Evolutionary conservation across 35 echinoderm and acorn worm species (phyloP), one percentile per base, ranked within the genome.

Genomic region (Amphiura filiformis): DNA sequence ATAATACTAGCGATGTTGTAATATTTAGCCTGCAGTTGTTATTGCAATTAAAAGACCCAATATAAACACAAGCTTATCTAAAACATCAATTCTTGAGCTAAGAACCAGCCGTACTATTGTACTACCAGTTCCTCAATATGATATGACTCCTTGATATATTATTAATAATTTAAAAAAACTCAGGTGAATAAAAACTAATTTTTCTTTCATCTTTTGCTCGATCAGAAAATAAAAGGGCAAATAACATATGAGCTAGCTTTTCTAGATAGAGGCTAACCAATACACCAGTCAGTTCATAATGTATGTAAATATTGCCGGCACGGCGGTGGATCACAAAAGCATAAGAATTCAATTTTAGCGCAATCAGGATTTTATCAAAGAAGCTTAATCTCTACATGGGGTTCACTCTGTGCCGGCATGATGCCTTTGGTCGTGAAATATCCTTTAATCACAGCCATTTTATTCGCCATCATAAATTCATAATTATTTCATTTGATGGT

Each of bases 301-400:
- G 28, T 26, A 70, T 70, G 61, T 70, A 70, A 70, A 70, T 70
- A 70, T 70, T 70, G 61, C 28, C 61, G 28, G 61, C 61, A 26
- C 28, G 61, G 15, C 61, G 61, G 61, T 30, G 28, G 61, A 30
- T 26, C 61, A 70, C 61, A 18, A 70, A 70, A 70, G 61, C 61
- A 30, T 23, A 70, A 70, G 61, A 70, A 70, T 70, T 70, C 61
- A 70, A 70, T 70, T 70, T 70, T 18, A 70, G 28, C 61, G 61
- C 61, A 70, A 70, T 70, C 61, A 70, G 61, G 61, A 30, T 70
- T 70, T 70, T 70, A 70, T 70, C 61, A 70, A 70, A 70, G 61
- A 18, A 4, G 61, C 61, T 70, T 70, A 70, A 70, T 70, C 61
- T 70, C 61, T 70, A 70, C 61, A 70, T 70, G 28, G 2, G 28